Conservation (phyloP, 2,113 vertebrate genomes). For the Menidia beryllina region DNA sequence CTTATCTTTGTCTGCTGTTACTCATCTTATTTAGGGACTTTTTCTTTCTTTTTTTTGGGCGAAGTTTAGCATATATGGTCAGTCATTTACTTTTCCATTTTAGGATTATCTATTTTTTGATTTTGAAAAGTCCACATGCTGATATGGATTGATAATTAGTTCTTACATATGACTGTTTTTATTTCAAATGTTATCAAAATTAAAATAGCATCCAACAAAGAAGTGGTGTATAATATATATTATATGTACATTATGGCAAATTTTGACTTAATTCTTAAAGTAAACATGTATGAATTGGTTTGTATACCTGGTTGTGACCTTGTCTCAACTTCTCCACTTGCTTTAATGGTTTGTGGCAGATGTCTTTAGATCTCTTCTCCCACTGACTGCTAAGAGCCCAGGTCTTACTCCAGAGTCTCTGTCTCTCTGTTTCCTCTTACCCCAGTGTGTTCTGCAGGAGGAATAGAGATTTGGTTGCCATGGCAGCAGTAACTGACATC, state of each 20-base stretch:
- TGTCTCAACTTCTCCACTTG: slow-evolving; percentile 55
- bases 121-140: background rate
- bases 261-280: slow-evolving; percentile 5
- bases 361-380: slow-evolving; percentile 57
- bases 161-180: background rate
- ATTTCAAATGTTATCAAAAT: background rate
- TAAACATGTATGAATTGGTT: slow-evolving; percentile 37
- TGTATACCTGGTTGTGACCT: slow-evolving; percentile 65
- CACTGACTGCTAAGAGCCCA: slow-evolving; percentile 46
- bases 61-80: background rate
- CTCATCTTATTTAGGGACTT: background rate
- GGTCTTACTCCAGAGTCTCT: slow-evolving; percentile 41
- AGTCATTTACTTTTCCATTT: background rate
- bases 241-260: background rate
- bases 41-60: background rate
- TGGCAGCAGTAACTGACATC: slow-evolving; percentile 83
- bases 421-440: slow-evolving; percentile 40
- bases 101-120: background rate
- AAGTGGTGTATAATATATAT: background rate
- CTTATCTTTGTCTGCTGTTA: background rate
- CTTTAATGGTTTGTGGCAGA: slow-evolving; percentile 78
- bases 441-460: slow-evolving; percentile 42
- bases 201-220: background rate
- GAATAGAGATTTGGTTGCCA: slow-evolving; percentile 82
- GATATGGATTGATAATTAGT: background rate